Evolutionary conservation across 1,140 invertebrate genomes (phyloP).

Genomic region (Pachyrhynchus sulphureomaculatus): DNA sequence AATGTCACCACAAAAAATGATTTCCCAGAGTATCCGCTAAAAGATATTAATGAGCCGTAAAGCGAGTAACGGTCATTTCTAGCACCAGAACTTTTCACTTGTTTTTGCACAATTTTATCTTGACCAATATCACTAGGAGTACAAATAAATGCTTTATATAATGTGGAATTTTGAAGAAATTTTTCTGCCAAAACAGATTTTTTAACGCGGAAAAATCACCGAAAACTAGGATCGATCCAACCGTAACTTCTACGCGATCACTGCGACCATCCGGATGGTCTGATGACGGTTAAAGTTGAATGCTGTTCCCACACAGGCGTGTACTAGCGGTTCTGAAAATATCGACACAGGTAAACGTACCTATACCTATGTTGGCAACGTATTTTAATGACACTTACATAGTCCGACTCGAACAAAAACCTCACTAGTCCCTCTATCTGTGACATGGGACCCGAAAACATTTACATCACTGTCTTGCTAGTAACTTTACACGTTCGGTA

Average conservation of each 20-base stretch:
- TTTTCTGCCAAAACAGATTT: too few relatives aligned
- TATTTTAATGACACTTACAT: constrained; percentile 19
- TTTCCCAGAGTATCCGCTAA: neutral
- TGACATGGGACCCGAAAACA: neutral
- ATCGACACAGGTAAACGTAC: constrained; percentile 46
- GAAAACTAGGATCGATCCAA: constrained; percentile 24
- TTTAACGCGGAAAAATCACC: neutral
- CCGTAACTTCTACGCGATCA: constrained; percentile 18
- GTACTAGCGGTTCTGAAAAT: constrained; percentile 44
- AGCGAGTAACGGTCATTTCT: constrained; percentile 6
- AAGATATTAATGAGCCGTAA: constrained; percentile 2
- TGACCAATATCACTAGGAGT: too few relatives aligned
- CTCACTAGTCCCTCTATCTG: neutral
- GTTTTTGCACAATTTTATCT: too few relatives aligned
- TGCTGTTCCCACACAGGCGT: constrained; percentile 39
- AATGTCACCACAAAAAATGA: neutral
- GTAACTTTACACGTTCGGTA: neutral
- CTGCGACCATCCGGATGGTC: constrained; percentile 22
- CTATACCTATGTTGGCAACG: constrained; percentile 17
- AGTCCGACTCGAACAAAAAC: neutral
- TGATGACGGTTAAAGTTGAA: constrained; percentile 44
- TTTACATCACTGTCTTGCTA: neutral
- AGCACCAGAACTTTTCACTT: too few relatives aligned
- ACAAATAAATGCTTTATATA: too few relatives aligned
- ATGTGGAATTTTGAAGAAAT: too few relatives aligned